phyloP scores from a whole-genome alignment of 1,140 invertebrate genomes.

The Agrypnia vestita region DNA sequence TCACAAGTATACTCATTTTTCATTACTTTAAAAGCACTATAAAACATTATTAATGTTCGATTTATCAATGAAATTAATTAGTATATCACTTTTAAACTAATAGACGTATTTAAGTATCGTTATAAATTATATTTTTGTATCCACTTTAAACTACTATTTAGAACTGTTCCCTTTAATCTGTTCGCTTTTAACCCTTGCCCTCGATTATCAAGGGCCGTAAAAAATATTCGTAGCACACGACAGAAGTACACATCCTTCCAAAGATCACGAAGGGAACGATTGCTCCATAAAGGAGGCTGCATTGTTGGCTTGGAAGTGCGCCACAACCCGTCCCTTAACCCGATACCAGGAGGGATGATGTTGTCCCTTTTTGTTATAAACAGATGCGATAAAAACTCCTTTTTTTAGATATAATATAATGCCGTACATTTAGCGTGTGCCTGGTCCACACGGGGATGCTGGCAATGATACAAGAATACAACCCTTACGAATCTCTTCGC shows the following conservation, averaged over 20 bases:
- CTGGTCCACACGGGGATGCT: constrained; percentile 27
- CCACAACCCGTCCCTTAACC: constrained; percentile 41
- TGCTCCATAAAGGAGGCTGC: constrained; percentile 28
- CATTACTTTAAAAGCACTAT: too few species aligned
- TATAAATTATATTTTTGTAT: too few species aligned
- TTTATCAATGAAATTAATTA: too few species aligned
- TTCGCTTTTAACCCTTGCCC: constrained; percentile 48
- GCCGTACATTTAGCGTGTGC: constrained; percentile 35
- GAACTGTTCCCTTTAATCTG: constrained; percentile 4
- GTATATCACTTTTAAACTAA: too few species aligned
- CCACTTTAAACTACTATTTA: too few species aligned
- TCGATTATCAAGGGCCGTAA: constrained; percentile 12
- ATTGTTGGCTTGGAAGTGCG: constrained; percentile 12
- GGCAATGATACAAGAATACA: neutral
- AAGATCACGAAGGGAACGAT: constrained; percentile 20
- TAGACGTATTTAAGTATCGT: neutral
- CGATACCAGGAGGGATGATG: constrained; percentile 34
- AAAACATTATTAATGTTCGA: too few species aligned
- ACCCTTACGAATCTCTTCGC: constrained; percentile 32
- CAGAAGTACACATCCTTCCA: constrained; percentile 1
- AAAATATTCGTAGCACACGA: constrained; percentile 34
- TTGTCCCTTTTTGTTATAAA: constrained; percentile 35
- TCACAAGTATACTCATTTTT: too few species aligned
- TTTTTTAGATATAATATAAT: constrained; percentile 16
- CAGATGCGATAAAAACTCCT: constrained; percentile 38